Conservation (phyloP, 2,113 vertebrate species). For the Eurypyga helias region DNA sequence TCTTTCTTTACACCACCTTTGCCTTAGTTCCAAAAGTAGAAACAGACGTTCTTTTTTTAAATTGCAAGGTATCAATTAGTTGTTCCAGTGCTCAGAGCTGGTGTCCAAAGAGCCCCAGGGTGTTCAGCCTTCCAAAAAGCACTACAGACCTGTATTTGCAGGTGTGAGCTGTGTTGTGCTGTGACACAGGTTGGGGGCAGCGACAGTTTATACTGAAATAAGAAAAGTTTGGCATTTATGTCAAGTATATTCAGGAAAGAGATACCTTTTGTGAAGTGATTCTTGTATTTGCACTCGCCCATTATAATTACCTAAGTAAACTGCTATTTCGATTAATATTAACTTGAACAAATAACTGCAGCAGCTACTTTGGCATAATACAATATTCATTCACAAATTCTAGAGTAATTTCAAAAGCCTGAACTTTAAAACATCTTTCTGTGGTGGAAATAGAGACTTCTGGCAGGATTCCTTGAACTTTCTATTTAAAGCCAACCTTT, state of each 20-base stretch:
- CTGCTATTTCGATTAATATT: neutral
- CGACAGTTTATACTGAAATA: neutral
- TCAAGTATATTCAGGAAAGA: neutral
- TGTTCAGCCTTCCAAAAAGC: neutral
- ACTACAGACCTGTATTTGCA: neutral
- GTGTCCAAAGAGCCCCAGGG: neutral
- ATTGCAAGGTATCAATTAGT: neutral
- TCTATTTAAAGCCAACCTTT: neutral
- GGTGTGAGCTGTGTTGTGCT: rapidly evolving
- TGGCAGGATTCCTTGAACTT: neutral
- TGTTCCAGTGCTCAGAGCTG: neutral
- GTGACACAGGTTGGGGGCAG: neutral
- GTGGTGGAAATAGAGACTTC: neutral
- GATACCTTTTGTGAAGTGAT: conserved; percentile 7
- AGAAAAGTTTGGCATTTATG: neutral
- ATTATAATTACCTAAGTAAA: conserved; percentile 34
- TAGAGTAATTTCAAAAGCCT: neutral
- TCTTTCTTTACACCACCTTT: neutral
- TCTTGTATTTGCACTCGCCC: neutral
- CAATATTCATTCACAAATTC: conserved; percentile 11
- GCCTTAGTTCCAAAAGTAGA: neutral
- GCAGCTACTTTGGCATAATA: neutral
- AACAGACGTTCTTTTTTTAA: neutral
- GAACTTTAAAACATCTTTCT: neutral
- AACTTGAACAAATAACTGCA: conserved; percentile 36